Percentiles rank a stretch among this genome's conserved stretches.
These are phyloP conservation scores for Cacajao melanocephalus DNA, from an alignment of 2,797 vertebrate genomes.

Conservation along the genomic window DNA sequence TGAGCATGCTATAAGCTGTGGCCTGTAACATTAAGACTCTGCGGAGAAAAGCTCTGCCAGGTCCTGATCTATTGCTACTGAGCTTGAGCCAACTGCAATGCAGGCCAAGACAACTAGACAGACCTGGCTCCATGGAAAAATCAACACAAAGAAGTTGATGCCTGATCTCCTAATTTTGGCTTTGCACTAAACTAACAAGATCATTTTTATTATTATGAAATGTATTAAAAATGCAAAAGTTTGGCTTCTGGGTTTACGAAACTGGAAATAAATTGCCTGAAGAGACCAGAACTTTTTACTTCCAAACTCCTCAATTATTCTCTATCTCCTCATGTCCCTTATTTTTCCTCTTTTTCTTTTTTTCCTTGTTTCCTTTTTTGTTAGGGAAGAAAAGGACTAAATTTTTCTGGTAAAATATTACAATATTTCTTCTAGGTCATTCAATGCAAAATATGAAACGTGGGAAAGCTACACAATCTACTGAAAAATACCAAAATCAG, in stretches of 20 bases:
- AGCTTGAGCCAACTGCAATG: slow-evolving; percentile 49
- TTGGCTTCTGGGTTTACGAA: slow-evolving; percentile 67
- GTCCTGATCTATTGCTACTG: not conserved
- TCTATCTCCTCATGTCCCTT: not conserved
- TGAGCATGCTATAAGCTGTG: not conserved
- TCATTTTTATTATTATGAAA: slow-evolving; percentile 65
- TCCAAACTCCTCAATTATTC: not conserved
- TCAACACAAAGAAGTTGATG: slow-evolving; percentile 36
- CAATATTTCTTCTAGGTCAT: not conserved
- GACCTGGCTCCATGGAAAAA: slow-evolving; percentile 65
- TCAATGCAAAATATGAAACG: not conserved
- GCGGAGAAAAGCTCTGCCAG: slow-evolving; percentile 15
- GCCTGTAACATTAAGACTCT: not conserved
- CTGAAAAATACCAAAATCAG: not conserved
- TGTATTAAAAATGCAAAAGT: slow-evolving; percentile 78
- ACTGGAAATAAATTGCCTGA: slow-evolving; percentile 42
- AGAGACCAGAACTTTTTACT: not conserved
- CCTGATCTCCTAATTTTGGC: slow-evolving; percentile 39
- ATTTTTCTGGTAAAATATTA: not conserved
- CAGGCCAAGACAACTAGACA: slow-evolving; percentile 68
- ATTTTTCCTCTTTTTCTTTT: not conserved
- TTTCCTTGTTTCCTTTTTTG: not conserved
- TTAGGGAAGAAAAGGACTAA: not conserved
- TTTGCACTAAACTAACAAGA: slow-evolving; percentile 53
- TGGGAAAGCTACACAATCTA: not conserved